Evolutionary conservation across 1,140 invertebrate genomes (phyloP).

Genomic region (Hyphantria cunea): DNA sequence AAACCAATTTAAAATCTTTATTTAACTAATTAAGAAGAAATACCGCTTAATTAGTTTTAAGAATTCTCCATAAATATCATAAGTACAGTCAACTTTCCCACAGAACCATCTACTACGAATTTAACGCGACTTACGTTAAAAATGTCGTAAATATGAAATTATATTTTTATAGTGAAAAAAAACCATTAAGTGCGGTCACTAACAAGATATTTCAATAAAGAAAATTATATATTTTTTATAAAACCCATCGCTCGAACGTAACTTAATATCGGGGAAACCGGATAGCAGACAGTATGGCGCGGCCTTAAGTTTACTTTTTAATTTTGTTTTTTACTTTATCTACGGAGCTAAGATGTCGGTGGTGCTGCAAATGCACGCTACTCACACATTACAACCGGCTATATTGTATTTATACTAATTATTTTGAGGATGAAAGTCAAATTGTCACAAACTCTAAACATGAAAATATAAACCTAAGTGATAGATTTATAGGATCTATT

Average conservation of each 20-base stretch:
- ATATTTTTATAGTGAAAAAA: conserved; percentile 18
- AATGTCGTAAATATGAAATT: conserved; percentile 17
- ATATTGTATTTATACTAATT: too few relatives aligned
- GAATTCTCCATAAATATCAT: not conserved
- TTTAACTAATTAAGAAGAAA: not conserved
- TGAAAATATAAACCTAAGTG: too few relatives aligned
- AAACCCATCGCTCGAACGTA: conserved; percentile 66
- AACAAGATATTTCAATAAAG: conserved; percentile 71
- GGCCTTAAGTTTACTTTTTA: conserved; percentile 74
- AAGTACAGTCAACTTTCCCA: not conserved
- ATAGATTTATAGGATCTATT: too few relatives aligned
- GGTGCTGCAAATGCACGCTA: conserved; percentile 9
- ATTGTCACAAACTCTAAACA: too few relatives aligned
- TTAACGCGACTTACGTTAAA: conserved; percentile 4
- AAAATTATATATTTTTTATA: conserved; percentile 76
- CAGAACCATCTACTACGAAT: not conserved
- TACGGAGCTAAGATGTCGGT: conserved; percentile 14
- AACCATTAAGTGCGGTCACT: conserved; percentile 26
- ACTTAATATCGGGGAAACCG: conserved; percentile 75
- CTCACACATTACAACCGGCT: not conserved
- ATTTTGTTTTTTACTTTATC: conserved; percentile 58
- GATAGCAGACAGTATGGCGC: conserved; percentile 81
- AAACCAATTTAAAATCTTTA: too few relatives aligned
- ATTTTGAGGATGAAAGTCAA: too few relatives aligned
- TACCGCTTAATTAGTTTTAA: not conserved